A percentile compares a stretch with the other conserved stretches of the same genome.
Conservation (phyloP, 2,113 vertebrate species). For the Eonycteris spelaea region DNA sequence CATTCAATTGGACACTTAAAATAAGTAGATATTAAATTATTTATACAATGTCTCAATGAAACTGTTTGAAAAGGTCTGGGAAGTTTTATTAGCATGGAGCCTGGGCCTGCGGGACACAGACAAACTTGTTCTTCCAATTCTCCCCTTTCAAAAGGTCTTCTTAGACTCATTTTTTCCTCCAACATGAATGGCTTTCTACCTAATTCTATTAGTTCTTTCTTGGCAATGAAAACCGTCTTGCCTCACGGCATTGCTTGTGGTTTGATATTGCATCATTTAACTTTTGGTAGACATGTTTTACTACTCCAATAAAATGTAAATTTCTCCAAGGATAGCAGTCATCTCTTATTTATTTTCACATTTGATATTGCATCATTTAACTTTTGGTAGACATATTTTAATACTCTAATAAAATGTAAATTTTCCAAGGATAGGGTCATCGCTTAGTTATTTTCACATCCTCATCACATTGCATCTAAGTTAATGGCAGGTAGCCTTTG, state of each 20-base stretch:
- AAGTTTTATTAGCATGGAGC: background rate
- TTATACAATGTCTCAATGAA: background rate
- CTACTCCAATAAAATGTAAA: background rate
- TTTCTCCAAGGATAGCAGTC: background rate
- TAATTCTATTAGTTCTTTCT: background rate
- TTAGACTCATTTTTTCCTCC: background rate
- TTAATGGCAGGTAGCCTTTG: background rate
- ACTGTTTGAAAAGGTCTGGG: background rate
- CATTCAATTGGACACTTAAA: background rate
- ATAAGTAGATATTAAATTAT: background rate
- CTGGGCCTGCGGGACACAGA: background rate
- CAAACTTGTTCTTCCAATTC: background rate
- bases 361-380: background rate
- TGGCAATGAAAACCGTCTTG: background rate
- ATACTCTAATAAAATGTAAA: background rate
- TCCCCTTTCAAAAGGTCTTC: background rate
- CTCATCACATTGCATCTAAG: background rate
- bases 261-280: background rate
- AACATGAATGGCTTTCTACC: background rate
- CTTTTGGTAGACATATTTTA: slow-evolving; percentile 23
- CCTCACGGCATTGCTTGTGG: background rate
- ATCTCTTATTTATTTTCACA: too few relatives aligned
- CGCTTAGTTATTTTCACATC: slow-evolving; percentile 18
- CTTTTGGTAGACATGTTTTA: slow-evolving; percentile 22
- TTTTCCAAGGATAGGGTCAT: background rate